These are phyloP conservation scores for Andrena cerasifolii DNA, from an alignment of 1,140 invertebrate species.

Conservation along the genomic window DNA sequence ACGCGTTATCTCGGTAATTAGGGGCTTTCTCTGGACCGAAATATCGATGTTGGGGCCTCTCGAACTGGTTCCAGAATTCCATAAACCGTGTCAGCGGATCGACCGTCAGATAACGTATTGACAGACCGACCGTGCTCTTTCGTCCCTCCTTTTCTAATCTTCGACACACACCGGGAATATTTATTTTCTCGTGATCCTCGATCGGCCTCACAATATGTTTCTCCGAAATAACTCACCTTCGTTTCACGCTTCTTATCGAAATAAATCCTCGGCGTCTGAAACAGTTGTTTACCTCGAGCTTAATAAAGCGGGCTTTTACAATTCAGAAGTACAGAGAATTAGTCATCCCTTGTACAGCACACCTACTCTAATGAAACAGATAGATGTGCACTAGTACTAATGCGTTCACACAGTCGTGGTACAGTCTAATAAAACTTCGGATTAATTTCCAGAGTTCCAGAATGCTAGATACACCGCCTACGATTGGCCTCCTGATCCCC, in stretches of 20 bases:
- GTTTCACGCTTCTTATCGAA: not conserved
- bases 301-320: not conserved
- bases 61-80: slow-evolving; percentile 71
- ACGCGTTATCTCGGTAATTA: slow-evolving; percentile 77
- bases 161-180: slow-evolving; percentile 13
- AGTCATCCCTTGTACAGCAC: not conserved
- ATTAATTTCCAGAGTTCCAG: slow-evolving; percentile 4
- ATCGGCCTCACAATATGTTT: not conserved
- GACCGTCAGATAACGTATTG: slow-evolving; percentile 64
- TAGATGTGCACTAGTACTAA: too few relatives aligned
- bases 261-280: not conserved
- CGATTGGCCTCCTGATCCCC: not conserved
- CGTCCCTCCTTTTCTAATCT: slow-evolving; percentile 24
- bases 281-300: not conserved
- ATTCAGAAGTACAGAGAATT: not conserved
- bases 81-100: slow-evolving; percentile 56
- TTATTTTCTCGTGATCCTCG: slow-evolving; percentile 5
- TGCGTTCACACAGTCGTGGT: too few relatives aligned
- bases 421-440: too few relatives aligned
- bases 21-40: slow-evolving; percentile 64
- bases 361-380: too few relatives aligned
- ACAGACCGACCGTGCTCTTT: slow-evolving; percentile 33
- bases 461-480: slow-evolving; percentile 2
- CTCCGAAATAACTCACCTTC: not conserved
- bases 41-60: slow-evolving; percentile 66